phyloP scores from a whole-genome alignment of 2,888 invertebrate species.

The Lithophane ornitopus region DNA sequence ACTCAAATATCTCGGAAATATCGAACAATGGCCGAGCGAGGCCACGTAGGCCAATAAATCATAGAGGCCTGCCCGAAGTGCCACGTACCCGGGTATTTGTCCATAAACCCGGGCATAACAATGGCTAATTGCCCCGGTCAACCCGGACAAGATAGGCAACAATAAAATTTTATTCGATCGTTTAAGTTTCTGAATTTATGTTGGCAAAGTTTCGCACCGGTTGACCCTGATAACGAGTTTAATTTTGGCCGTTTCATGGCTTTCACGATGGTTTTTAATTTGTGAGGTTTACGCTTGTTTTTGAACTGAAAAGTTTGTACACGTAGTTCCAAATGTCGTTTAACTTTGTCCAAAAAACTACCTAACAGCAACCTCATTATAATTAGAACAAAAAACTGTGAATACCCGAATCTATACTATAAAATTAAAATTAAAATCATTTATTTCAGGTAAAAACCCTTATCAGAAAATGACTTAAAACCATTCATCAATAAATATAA shows the following conservation, averaged over 20 bases:
- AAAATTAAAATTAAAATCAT: too few species aligned
- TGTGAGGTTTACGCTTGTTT: slow-evolving; percentile 24
- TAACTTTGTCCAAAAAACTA: not conserved
- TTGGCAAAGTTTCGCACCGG: slow-evolving; percentile 57
- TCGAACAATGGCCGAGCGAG: slow-evolving; percentile 66
- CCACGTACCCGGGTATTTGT: slow-evolving; percentile 69
- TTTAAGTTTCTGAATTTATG: slow-evolving; percentile 70
- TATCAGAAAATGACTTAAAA: too few species aligned
- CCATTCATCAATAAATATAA: too few species aligned
- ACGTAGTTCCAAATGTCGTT: not conserved
- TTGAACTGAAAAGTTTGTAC: slow-evolving; percentile 6
- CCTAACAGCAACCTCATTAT: not conserved
- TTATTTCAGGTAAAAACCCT: too few species aligned
- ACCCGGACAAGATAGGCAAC: slow-evolving; percentile 71
- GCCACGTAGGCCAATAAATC: slow-evolving; percentile 72
- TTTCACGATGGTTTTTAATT: slow-evolving; percentile 54
- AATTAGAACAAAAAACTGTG: not conserved
- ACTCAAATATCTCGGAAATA: slow-evolving; percentile 67
- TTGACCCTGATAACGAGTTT: slow-evolving; percentile 59
- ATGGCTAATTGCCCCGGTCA: slow-evolving; percentile 75
- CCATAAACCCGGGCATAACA: slow-evolving; percentile 73
- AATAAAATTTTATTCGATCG: slow-evolving; percentile 73
- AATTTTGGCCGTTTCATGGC: slow-evolving; percentile 51
- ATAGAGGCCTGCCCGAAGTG: slow-evolving; percentile 66
- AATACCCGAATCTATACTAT: not conserved